Conservation (phyloP, 2,113 vertebrate genomes). For the Salvelinus fontinalis region DNA sequence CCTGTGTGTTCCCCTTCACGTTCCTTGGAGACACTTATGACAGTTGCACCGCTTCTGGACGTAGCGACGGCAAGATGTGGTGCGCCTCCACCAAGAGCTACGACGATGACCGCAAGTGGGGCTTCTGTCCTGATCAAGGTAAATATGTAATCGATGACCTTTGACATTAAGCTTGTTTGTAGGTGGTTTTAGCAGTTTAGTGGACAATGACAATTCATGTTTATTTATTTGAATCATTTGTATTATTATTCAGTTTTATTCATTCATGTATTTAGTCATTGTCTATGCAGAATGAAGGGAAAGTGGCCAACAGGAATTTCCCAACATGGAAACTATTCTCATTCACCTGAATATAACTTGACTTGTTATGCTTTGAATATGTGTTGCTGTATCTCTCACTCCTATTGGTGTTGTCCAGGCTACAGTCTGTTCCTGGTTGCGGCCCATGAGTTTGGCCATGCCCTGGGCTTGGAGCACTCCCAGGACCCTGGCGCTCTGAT, state of each 20-base stretch:
- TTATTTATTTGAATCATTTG: neutral
- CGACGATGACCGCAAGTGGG: conserved; percentile 96
- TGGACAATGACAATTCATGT: neutral
- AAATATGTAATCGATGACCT: neutral
- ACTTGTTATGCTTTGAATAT: neutral
- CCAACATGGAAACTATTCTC: neutral
- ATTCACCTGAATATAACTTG: neutral
- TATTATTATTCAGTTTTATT: neutral
- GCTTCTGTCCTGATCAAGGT: conserved; percentile 97
- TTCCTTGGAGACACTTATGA: conserved; percentile 88
- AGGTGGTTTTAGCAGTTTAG: neutral
- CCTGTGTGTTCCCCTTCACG: conserved; percentile 92
- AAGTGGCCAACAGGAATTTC: too few species aligned
- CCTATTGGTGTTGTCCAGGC: conserved; percentile 67
- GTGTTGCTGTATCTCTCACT: neutral
- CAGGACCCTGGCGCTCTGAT: conserved; percentile 93
- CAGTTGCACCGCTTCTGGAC: conserved; percentile 86
- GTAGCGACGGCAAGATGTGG: conserved; percentile 91
- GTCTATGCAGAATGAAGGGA: too few species aligned
- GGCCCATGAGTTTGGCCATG: conserved; percentile 97
- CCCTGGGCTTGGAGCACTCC: conserved; percentile 94
- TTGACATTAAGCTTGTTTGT: neutral
- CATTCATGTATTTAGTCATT: neutral
- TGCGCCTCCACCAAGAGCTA: conserved; percentile 85
- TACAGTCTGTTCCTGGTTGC: conserved; percentile 98